Evolutionary conservation across 1,140 invertebrate species (phyloP).

Genomic region (Brachionus paranguensis): DNA sequence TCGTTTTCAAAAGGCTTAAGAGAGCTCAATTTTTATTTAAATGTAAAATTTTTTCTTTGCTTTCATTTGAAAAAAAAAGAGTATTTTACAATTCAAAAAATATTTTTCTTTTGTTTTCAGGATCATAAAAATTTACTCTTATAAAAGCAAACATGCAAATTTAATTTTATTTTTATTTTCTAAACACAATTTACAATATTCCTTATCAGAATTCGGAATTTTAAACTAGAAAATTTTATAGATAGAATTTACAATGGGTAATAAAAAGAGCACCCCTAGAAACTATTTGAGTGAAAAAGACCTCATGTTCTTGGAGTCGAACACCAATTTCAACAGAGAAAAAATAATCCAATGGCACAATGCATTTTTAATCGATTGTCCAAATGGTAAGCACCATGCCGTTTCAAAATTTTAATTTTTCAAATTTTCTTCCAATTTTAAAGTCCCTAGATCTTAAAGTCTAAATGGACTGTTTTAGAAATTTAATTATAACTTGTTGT

Average conservation of each 20-base stretch:
- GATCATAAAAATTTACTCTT: neutral
- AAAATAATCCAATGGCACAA: conserved; percentile 39
- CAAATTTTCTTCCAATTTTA: neutral
- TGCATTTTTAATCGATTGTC: conserved; percentile 35
- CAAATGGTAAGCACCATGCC: neutral
- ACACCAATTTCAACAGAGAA: conserved; percentile 36
- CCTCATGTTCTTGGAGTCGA: conserved; percentile 30
- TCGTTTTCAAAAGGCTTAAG: neutral
- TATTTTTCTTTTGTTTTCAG: neutral
- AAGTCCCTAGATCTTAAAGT: too few species aligned
- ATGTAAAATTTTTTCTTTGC: neutral
- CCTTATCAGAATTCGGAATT: neutral
- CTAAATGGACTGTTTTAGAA: too few species aligned
- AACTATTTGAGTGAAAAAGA: conserved; percentile 38
- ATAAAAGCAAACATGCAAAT: neutral
- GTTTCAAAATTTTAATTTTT: neutral
- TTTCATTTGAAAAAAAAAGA: neutral
- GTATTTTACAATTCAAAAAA: neutral
- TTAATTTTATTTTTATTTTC: neutral
- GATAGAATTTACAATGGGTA: conserved; percentile 12
- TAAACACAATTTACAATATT: neutral
- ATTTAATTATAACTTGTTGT: too few species aligned
- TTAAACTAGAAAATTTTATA: neutral
- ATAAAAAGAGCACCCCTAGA: conserved; percentile 26
- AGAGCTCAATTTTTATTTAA: conserved; percentile 1